Evolutionary conservation across 2,888 invertebrate genomes (phyloP).

Genomic region (Ceriagrion tenellum): DNA sequence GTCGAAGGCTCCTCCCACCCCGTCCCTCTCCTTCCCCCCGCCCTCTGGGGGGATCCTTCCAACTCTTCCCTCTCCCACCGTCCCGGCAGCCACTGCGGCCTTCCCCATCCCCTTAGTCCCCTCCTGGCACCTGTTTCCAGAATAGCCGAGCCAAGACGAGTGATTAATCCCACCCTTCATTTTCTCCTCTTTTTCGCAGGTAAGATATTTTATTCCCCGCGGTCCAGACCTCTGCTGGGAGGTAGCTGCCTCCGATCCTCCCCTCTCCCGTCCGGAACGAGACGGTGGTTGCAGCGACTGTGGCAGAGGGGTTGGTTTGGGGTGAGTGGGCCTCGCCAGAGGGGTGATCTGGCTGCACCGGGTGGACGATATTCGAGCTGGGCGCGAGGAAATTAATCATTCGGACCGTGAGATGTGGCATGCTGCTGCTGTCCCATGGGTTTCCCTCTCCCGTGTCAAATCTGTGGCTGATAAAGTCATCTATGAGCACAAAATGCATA

Average conservation of each 20-base stretch:
- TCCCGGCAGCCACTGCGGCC: background rate
- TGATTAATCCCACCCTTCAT: conserved; percentile 32
- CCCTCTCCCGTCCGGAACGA: background rate
- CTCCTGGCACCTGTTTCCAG: conserved; percentile 13
- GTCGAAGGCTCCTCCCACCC: background rate
- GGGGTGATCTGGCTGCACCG: background rate
- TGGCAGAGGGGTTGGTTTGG: background rate
- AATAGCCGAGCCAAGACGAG: conserved; percentile 20
- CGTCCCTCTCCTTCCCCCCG: background rate
- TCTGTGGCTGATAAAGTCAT: background rate
- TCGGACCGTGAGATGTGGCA: background rate
- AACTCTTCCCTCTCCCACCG: background rate
- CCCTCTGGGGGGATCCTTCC: background rate
- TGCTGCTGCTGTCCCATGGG: background rate
- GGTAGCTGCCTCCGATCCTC: background rate
- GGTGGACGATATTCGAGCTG: background rate
- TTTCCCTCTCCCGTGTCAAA: background rate
- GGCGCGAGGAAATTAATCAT: background rate
- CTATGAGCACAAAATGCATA: too few relatives aligned
- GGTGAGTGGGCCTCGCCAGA: background rate
- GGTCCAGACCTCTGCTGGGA: background rate
- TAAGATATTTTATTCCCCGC: conserved; percentile 37
- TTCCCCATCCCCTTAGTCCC: background rate
- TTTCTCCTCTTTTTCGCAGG: conserved; percentile 33
- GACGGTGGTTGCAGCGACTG: background rate